Percentiles rank a stretch among this genome's conserved stretches.
Evolutionary conservation across 2,113 vertebrate genomes (phyloP).

Genomic region (Larimichthys polyactis): DNA sequence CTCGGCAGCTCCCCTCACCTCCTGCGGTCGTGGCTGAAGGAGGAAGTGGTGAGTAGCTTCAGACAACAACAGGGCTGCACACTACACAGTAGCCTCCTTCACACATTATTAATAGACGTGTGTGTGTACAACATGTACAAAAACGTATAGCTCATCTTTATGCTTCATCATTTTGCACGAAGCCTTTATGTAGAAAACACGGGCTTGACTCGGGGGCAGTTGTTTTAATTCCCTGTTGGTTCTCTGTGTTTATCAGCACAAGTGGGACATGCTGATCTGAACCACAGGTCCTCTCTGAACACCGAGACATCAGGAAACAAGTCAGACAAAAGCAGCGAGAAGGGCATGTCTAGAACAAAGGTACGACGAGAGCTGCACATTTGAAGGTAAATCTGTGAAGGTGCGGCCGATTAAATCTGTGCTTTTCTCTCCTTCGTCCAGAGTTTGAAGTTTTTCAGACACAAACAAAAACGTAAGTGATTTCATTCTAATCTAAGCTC

Average conservation of each 20-base stretch:
- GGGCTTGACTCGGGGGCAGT: neutral
- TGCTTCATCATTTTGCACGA: neutral
- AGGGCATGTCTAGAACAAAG: conserved; percentile 71
- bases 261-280: conserved; percentile 13
- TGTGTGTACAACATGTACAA: fast-evolving
- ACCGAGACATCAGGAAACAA: conserved; percentile 38
- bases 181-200: too few relatives aligned
- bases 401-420: neutral
- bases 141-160: neutral
- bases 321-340: conserved; percentile 56
- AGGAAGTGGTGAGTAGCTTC: conserved; percentile 76
- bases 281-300: conserved; percentile 17
- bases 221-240: neutral
- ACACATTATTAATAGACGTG: neutral
- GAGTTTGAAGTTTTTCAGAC: conserved; percentile 81
- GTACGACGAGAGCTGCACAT: conserved; percentile 37
- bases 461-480: conserved; percentile 78
- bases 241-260: conserved; percentile 40
- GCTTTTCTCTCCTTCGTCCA: conserved; percentile 40
- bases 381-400: neutral
- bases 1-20: conserved; percentile 31
- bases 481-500: neutral
- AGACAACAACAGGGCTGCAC: conserved; percentile 5
- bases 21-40: conserved; percentile 48
- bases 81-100: conserved; percentile 27